Evolutionary conservation across 37 sponge, comb jelly and placozoan genomes (phyloP).

Genomic region (Tethya wilhelma): DNA sequence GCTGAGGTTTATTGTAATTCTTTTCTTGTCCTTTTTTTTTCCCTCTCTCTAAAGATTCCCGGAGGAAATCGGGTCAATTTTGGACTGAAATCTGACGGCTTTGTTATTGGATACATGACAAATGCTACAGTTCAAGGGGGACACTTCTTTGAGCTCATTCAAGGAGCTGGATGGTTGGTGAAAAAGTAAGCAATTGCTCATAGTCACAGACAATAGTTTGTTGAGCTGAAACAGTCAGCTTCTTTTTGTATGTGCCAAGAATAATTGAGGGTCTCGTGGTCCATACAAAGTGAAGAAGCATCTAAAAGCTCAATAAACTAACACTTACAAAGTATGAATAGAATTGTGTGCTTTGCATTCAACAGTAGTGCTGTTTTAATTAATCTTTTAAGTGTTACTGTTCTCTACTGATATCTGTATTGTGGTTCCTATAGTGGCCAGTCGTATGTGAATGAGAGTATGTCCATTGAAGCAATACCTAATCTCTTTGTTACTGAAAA

Average conservation of each 20-base stretch:
- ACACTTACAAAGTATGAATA: too few relatives aligned
- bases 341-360: neutral
- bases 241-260: too few relatives aligned
- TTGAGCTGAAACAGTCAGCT: too few relatives aligned
- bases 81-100: constrained; percentile 28
- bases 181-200: constrained; percentile 31
- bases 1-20: neutral
- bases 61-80: constrained; percentile 52
- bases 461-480: constrained; percentile 29
- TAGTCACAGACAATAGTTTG: neutral
- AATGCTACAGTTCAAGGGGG: constrained; percentile 37
- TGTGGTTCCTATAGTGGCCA: constrained; percentile 43
- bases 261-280: too few relatives aligned
- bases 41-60: constrained; percentile 17
- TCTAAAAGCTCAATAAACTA: too few relatives aligned
- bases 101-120: constrained; percentile 66
- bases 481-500: constrained; percentile 66
- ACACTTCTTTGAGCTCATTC: constrained; percentile 37
- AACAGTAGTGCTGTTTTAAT: neutral
- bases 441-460: constrained; percentile 54
- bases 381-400: neutral
- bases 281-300: too few relatives aligned
- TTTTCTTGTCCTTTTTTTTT: neutral
- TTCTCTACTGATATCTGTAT: neutral
- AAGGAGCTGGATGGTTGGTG: constrained; percentile 80